A percentile compares a stretch with the other conserved stretches of the same genome.
These are phyloP conservation scores for Muscicapa striata DNA, from an alignment of 2,797 vertebrate species.

Conservation along the genomic window DNA sequence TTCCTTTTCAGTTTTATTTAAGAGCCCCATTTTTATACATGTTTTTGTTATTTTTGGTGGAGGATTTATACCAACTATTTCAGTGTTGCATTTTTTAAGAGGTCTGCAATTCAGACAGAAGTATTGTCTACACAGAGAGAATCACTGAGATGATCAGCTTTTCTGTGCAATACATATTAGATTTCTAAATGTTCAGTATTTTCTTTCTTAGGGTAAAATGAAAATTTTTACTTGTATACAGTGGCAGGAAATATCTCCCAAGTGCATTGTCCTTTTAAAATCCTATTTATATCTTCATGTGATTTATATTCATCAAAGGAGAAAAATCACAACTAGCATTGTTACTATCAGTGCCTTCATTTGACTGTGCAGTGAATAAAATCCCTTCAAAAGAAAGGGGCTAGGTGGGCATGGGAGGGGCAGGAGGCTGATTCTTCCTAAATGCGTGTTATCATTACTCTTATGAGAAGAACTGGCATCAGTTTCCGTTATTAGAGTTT, in stretches of 20 bases:
- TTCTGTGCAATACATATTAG: background rate
- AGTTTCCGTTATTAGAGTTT: background rate
- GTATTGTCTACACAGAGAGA: background rate
- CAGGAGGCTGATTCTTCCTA: background rate
- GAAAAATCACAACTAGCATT: background rate
- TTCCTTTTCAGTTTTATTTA: background rate
- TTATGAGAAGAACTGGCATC: background rate
- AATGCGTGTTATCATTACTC: background rate
- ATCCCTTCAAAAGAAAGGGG: background rate
- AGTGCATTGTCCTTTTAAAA: background rate
- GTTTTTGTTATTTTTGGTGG: background rate
- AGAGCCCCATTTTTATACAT: background rate
- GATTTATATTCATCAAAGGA: background rate
- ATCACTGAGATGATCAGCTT: background rate
- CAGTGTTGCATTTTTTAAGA: background rate
- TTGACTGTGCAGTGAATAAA: background rate
- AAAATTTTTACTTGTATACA: background rate
- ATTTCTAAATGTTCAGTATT: background rate
- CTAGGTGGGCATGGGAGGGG: fast-evolving
- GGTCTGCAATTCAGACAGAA: background rate
- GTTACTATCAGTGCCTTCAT: background rate
- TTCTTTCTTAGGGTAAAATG: background rate
- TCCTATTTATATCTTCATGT: background rate
- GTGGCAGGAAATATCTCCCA: background rate
- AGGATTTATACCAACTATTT: background rate